Percentiles rank a stretch among this genome's conserved stretches.
These are phyloP conservation scores for Lota lota DNA, from an alignment of 2,113 vertebrate species.

Conservation along the genomic window DNA sequence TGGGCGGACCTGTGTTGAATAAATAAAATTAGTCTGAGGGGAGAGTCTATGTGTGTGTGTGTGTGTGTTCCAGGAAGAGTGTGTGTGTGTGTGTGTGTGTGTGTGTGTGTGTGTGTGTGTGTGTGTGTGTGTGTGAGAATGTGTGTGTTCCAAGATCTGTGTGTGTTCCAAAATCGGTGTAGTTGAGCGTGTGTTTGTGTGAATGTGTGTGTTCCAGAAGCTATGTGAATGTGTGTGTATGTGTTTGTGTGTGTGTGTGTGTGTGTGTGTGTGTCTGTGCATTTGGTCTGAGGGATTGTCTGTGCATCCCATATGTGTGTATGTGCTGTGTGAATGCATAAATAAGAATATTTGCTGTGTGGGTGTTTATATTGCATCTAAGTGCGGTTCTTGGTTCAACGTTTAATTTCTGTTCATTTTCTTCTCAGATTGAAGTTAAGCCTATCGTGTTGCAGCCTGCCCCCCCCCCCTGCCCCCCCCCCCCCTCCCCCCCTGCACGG, in stretches of 20 bases:
- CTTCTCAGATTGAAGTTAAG: background rate
- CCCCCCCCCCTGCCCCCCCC: too few species aligned
- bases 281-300: background rate
- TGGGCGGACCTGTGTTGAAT: conserved; percentile 27
- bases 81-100: background rate
- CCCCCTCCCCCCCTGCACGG: too few species aligned
- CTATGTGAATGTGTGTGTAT: background rate
- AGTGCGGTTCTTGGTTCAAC: too few species aligned
- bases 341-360: conserved; percentile 1
- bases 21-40: conserved; percentile 39
- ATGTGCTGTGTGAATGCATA: background rate
- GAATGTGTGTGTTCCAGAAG: background rate
- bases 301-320: conserved; percentile 4
- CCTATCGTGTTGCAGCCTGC: too few species aligned
- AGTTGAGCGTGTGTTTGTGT: background rate
- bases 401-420: background rate
- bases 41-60: conserved; percentile 20
- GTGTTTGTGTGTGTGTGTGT: background rate
- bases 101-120: background rate
- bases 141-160: too few species aligned
- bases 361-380: too few species aligned
- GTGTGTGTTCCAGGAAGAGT: background rate
- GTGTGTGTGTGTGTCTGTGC: background rate
- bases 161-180: background rate
- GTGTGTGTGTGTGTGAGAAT: background rate